These are phyloP conservation scores for Eupithecia dodoneata DNA, from an alignment of 2,888 invertebrate species.

Conservation along the genomic window DNA sequence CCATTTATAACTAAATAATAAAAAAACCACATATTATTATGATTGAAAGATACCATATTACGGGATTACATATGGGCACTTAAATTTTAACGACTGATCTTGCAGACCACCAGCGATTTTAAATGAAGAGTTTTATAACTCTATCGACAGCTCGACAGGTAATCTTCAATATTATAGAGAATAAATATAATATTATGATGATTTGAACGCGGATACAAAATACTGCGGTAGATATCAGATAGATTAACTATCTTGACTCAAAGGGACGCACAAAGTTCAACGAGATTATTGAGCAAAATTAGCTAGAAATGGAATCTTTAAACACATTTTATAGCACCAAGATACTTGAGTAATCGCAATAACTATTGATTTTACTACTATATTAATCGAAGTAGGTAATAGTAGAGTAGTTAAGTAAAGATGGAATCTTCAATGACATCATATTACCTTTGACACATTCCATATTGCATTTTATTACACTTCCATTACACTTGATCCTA, in stretches of 20 bases:
- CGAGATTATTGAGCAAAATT: background rate
- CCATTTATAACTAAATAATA: slow-evolving; percentile 56
- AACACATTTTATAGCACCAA: too few relatives aligned
- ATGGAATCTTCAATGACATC: background rate
- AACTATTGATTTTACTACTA: background rate
- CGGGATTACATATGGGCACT: slow-evolving; percentile 57
- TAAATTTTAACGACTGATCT: slow-evolving; percentile 58
- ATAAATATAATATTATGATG: slow-evolving; percentile 16
- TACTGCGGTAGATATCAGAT: slow-evolving; percentile 3
- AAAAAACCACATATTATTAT: slow-evolving; percentile 52
- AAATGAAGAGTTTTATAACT: slow-evolving; percentile 42
- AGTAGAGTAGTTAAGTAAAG: background rate
- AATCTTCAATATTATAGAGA: slow-evolving; percentile 32
- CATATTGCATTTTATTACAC: background rate
- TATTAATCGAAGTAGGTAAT: background rate
- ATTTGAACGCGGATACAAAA: slow-evolving; percentile 23
- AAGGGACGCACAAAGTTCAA: background rate
- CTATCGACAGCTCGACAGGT: slow-evolving; percentile 39
- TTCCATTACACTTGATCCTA: background rate
- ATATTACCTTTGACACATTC: background rate
- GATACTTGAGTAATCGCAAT: slow-evolving; percentile 1
- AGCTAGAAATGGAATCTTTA: background rate
- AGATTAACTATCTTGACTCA: slow-evolving; percentile 3
- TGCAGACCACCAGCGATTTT: slow-evolving; percentile 54
- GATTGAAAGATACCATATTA: slow-evolving; percentile 60